These are phyloP conservation scores for Brotula barbata DNA, from an alignment of 2,797 vertebrate species.

Conservation along the genomic window DNA sequence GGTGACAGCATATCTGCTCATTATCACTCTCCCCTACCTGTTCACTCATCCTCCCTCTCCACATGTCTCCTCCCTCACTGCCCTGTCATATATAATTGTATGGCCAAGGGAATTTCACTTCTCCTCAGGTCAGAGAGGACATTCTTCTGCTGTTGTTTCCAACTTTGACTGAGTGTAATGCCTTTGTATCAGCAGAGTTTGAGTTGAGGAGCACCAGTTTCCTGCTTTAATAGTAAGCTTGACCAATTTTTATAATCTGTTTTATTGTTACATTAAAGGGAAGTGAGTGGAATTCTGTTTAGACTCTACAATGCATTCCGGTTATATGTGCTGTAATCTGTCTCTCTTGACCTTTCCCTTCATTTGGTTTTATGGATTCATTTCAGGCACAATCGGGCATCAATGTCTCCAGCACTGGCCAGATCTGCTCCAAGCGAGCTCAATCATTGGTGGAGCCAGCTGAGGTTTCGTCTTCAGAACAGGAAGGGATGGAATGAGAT, in stretches of 20 bases:
- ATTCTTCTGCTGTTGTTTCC: constrained; percentile 26
- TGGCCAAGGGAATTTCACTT: constrained; percentile 42
- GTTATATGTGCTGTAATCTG: not conserved
- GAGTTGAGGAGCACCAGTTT: constrained; percentile 36
- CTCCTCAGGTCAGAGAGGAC: constrained; percentile 40
- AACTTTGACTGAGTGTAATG: constrained; percentile 37
- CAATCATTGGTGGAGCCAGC: constrained; percentile 84
- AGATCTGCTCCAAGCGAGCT: constrained; percentile 77
- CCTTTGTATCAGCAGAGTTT: constrained; percentile 21
- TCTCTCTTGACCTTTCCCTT: not conserved
- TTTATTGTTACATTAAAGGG: too few relatives aligned
- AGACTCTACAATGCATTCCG: not conserved
- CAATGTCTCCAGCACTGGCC: constrained; percentile 75
- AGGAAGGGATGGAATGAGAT: constrained; percentile 84
- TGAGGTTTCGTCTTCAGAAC: constrained; percentile 82
- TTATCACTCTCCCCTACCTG: constrained; percentile 63
- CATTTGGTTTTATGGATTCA: not conserved
- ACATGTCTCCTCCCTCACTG: constrained; percentile 60
- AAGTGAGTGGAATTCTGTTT: not conserved
- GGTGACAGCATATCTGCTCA: constrained; percentile 59
- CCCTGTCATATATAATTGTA: constrained; percentile 62
- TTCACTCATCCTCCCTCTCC: constrained; percentile 33
- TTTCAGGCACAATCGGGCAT: constrained; percentile 52
- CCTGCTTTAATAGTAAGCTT: constrained; percentile 57
- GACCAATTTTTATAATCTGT: not conserved